Evolutionary conservation across 1,140 invertebrate species (phyloP), one percentile per base, ranked within the genome.

Genomic region (Bombus confusus): DNA sequence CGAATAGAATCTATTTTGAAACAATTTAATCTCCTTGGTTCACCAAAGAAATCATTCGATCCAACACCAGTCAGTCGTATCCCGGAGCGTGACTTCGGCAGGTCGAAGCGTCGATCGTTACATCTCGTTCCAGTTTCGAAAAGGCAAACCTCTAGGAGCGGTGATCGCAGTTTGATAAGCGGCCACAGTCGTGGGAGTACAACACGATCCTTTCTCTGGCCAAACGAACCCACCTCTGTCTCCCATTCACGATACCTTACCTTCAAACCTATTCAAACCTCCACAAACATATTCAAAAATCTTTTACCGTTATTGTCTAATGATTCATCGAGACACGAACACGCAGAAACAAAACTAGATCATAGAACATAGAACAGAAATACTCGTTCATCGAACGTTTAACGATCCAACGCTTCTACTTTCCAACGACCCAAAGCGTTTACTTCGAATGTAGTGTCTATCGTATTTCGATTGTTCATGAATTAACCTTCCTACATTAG

Each of bases 121-220:
- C 84, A 13, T 79, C 77, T 43, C 59, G 57, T 88, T 64, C 87
- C 85, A 88, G 86, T 86, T 89, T 89, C 72, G 80, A 83, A 86
- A 83, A 86, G 62, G 79, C 43, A 75, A 62, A 80, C 34, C 76
- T 86, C 57, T 89, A 89, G 80, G 75, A 85, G 80, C 83, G 87
- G 87, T 80, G 87, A 89, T 89, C 62, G 76, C 59, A 66, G 72
- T 47, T 10, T 62, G 88, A 89, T 89, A 89, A 86, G 75, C 64
- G 66, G 81, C 64, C 25, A 47, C 73, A 71, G n/a, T 74, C 85
- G 84, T 86, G 87, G 69, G 76, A 83, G 41, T 84, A 52, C 79
- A 72, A 86, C 86, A 86, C 85, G 72, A 73, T 59, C 64, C 76
- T 85, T 83, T 74, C 85, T 83, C 80, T 41, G 31, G 25, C 52